Evolutionary conservation across 2,888 invertebrate species (phyloP), one percentile per base, ranked within the genome.

Genomic region (Apoda limacodes): DNA sequence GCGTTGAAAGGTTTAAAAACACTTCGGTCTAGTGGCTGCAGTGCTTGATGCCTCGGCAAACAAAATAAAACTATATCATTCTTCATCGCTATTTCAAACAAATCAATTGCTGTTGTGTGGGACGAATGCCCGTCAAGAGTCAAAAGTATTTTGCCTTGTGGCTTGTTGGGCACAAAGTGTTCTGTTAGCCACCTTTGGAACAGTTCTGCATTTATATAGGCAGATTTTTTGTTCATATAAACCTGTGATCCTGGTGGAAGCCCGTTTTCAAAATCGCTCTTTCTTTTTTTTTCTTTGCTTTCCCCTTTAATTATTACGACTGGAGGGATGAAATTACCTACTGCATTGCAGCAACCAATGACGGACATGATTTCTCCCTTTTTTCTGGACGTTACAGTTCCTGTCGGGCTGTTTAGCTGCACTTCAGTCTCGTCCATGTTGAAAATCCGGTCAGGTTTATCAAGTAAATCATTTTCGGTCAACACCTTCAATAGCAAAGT

Each of bases 61-160:
- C 41, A 48, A 12, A 48, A 28, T 23, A 52, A 13, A 17, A 46
- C 42, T 5, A 40, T 35, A 25, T 48, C 43, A 35, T 52, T 46
- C 13, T 45, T 40, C 5, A 15, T 22, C 35, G 42, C 28, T 20
- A 21, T 19, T 35, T 50, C 28, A 13, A 52, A 41, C 40, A 52
- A 32, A 27, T 35, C 22, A 13, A 34, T 13, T 22, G 43, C 37
- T 34, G 38, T 43, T 9, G 37, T 34, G 17, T 46, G 52, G 9
- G 50, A 51, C 27, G 42, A 42, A 34, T 55, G 52, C 13, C 50
- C 51, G 37, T 58, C 54, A 10, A 54, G 32, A 37, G 53, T 43
- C 5, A 54, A 36, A 9, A 51, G 25, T 20, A 40, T 40, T 32
- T 50, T 52, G 14, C 50, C 53, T 22, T 25, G 21, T 5, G 40